Base-by-base conservation (phyloP, 2,888 invertebrate species). In the Crematogaster levior region DNA sequence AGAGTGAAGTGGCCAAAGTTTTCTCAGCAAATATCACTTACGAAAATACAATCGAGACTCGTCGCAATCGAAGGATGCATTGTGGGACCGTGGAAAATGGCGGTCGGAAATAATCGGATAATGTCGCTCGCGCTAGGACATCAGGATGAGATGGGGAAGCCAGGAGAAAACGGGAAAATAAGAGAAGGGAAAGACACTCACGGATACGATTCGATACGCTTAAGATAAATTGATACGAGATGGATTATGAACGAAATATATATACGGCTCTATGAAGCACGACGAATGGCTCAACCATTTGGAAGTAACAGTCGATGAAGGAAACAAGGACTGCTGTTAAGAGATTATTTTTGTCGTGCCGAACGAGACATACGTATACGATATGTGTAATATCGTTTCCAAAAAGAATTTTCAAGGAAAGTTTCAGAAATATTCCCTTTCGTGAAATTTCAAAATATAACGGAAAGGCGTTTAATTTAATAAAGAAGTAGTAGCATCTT, bases 101-200 rank as follows among this genome's bases (percentile, higher is more conserved):
- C 56, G 82, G 79, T 40, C 80, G 72, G 85, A 89, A 91, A 91
- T 91, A 91, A 91, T 91, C 90, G 91, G 91, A 91, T 91, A 90
- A 91, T 83, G 87, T 86, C 81, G 83, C 56, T 77, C 81, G 83
- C 66, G 77, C 80, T 27, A 61, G 65, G 56, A 60, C 79, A 53
- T 40, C 51, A 27, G 63, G 82, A 84, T 66, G 74, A 73, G 86
- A 85, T 82, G 82, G 85, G 79, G 81, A 70, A 56, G 48, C 56
- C 34, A 3, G 79, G 81, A 30, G 51, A 83, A 65, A 88, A 75
- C 85, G 81, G 82, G 77, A 79, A 84, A 83, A 87, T 85, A 87
- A 86, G 77, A 79, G 82, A 70, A 82, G 81, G 84, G 84, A 84
- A 81, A 79, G 83, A 85, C 87, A 84, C 85, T 89, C 85, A 73